Conservation (phyloP, 2,113 vertebrate species). For the Vidua macroura region DNA sequence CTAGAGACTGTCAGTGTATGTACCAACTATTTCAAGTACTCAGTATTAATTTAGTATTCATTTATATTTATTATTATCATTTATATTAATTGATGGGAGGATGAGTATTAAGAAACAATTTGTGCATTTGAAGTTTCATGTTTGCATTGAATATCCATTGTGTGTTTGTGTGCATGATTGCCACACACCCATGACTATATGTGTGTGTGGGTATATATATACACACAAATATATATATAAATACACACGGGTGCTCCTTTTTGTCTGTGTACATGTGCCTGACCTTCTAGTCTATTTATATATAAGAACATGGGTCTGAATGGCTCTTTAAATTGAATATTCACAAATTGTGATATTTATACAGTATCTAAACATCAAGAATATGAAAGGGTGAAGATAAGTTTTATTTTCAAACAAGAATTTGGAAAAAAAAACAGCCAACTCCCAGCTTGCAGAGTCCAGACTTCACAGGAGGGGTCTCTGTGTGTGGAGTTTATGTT, state of each 20-base stretch:
- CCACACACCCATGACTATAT: not conserved
- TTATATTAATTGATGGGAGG: not conserved
- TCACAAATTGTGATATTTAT: not conserved
- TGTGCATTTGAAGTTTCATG: not conserved
- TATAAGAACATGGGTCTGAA: not conserved
- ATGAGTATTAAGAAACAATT: not conserved
- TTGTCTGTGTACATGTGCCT: not conserved
- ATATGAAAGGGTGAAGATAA: not conserved
- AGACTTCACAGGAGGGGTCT: not conserved
- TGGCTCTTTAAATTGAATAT: not conserved
- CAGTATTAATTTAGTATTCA: not conserved
- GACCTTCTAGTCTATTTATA: not conserved
- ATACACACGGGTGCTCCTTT: not conserved
- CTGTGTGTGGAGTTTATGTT: not conserved
- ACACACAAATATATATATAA: too few species aligned
- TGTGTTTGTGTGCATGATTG: not conserved
- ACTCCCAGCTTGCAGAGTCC: fast-evolving
- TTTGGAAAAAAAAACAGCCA: not conserved
- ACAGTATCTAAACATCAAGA: not conserved
- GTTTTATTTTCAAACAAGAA: not conserved
- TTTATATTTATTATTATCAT: not conserved
- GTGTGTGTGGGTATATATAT: too few species aligned
- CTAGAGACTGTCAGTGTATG: not conserved
- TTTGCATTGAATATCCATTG: not conserved
- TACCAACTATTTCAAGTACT: not conserved